Evolutionary conservation across 2,888 invertebrate genomes (phyloP).

Genomic region (Dromius quadrimaculatus): DNA sequence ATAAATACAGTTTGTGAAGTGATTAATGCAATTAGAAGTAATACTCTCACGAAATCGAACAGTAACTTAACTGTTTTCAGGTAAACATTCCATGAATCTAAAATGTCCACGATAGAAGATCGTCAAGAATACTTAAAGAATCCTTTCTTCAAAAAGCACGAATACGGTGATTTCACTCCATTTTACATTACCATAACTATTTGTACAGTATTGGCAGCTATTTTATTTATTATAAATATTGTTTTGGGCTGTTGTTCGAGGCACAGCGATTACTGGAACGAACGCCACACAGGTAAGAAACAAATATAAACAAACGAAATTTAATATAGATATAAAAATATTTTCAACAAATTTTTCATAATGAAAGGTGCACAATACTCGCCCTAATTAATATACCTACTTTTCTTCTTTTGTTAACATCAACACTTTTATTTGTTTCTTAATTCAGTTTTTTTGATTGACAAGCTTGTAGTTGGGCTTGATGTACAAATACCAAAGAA

Average conservation of each 20-base stretch:
- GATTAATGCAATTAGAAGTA: too few relatives aligned
- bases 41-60: constrained; percentile 1
- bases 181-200: constrained; percentile 87
- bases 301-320: background rate
- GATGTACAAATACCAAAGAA: too few relatives aligned
- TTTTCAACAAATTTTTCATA: too few relatives aligned
- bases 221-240: constrained; percentile 81
- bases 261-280: constrained; percentile 85
- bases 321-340: background rate
- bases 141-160: constrained; percentile 71
- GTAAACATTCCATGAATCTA: constrained; percentile 52
- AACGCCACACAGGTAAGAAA: constrained; percentile 79
- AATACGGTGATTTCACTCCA: constrained; percentile 82
- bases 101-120: constrained; percentile 75
- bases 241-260: constrained; percentile 85
- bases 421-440: background rate
- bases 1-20: constrained; percentile 18
- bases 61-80: constrained; percentile 40
- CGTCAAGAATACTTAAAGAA: constrained; percentile 73
- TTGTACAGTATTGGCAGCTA: constrained; percentile 78
- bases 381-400: too few relatives aligned
- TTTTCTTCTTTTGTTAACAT: too few relatives aligned
- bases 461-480: too few relatives aligned
- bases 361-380: too few relatives aligned
- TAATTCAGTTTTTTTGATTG: background rate